phyloP scores from a whole-genome alignment of 1,140 invertebrate species.

The Tachypleus tridentatus region DNA sequence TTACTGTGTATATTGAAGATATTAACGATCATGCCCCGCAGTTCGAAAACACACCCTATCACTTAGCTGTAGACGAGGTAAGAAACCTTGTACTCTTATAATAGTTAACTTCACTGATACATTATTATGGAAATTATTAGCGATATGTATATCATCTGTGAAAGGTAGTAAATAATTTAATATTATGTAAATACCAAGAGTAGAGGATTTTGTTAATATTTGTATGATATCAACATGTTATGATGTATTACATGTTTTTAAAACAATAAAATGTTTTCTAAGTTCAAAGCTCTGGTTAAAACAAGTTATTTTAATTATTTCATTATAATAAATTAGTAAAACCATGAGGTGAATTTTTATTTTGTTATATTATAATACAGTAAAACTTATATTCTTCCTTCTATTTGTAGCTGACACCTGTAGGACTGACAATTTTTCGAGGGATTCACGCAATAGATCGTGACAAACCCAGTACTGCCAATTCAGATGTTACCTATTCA shows the following conservation, averaged over 20 bases:
- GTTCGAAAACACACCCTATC: constrained; percentile 54
- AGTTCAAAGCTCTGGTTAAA: too few species aligned
- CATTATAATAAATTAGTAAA: background rate
- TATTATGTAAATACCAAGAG: too few species aligned
- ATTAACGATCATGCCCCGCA: constrained; percentile 57
- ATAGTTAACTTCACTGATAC: too few species aligned
- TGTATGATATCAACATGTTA: too few species aligned
- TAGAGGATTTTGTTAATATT: too few species aligned
- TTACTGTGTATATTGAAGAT: constrained; percentile 73
- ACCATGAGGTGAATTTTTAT: background rate
- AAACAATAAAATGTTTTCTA: too few species aligned
- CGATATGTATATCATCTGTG: too few species aligned
- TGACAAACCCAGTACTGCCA: constrained; percentile 76
- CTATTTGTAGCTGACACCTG: constrained; percentile 58
- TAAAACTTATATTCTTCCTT: background rate
- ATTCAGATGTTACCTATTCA: constrained; percentile 72
- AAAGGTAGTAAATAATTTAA: too few species aligned
- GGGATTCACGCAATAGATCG: constrained; percentile 63
- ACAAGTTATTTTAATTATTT: too few species aligned
- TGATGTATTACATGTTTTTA: too few species aligned
- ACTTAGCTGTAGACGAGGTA: constrained; percentile 57
- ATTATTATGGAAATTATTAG: too few species aligned
- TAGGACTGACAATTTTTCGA: constrained; percentile 67
- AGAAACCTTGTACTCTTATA: too few species aligned
- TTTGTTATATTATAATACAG: background rate